Base-by-base conservation (phyloP, 2,888 invertebrate species). In the Synergus umbraculus region DNA sequence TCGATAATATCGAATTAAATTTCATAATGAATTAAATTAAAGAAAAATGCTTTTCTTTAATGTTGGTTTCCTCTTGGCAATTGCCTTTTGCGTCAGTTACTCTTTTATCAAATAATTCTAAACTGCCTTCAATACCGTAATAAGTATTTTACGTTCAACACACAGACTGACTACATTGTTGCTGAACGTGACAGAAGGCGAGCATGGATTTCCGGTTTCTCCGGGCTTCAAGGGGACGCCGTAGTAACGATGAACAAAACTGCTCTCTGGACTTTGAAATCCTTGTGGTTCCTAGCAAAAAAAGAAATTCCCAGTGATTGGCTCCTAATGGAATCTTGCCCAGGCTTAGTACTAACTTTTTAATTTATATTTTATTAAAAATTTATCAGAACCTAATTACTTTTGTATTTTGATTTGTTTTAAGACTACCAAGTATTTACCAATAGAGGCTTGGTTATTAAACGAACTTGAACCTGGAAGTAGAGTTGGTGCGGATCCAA, bases 201-300 rank as follows among this genome's bases (percentile, higher is more conserved):
- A 58, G 82, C 82, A 76, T 84, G 84, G 84, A 63, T 84, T 10
- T 82, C 84, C 9, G 79, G 79, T 60, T 84, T 81, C 60, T 58
- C 82, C 2, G 84, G 81, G 15, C 67, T 73, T 2, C 81, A 84
- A 41, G 84, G 81, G 7, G 80, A 77, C 63, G 83, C 83, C 7
- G 84, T 84, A 5, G 82, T 84, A 22, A 84, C 84, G 7, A 79
- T 82, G 78, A 81, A 84, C 22, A 84, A 84, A 80, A 82, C 84
- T 18, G 84, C 84, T 18, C 79, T 84, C 15, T 84, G 83, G 83
- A 82, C 81, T 10, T 79, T 80, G 18, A 41, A 29, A 13, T 65
- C 78, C n/a, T 80, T 78, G 22, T 83, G 83, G 79, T 78, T 78
- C 10, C 78, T 82, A 63, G 84, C 84, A 41, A 83, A 84, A 79